Percentiles rank a stretch among this genome's conserved stretches.
Evolutionary conservation across 2,113 vertebrate genomes (phyloP).

Genomic region (Elaphurus davidianus): DNA sequence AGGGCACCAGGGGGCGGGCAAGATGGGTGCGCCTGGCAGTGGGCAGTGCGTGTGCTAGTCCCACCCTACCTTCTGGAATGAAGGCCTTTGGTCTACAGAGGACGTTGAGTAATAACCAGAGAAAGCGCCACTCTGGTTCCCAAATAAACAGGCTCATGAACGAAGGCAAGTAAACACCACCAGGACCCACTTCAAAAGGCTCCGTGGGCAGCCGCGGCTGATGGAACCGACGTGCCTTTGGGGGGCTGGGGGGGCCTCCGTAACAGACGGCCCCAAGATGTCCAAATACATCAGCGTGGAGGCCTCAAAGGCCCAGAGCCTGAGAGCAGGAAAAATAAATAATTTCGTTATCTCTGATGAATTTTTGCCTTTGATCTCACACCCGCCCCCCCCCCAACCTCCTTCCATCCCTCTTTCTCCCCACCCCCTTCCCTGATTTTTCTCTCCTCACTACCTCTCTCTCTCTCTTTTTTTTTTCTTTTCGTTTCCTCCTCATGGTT

Average conservation of each 20-base stretch:
- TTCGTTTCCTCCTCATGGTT: conserved; percentile 33
- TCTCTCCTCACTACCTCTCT: conserved; percentile 57
- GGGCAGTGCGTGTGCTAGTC: neutral
- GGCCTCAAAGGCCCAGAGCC: conserved; percentile 78
- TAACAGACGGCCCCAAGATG: conserved; percentile 80
- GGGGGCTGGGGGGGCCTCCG: conserved; percentile 76
- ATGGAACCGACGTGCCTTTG: conserved; percentile 77
- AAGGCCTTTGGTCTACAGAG: neutral
- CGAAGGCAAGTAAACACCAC: conserved; percentile 79
- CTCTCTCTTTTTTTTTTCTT: neutral
- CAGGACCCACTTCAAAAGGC: conserved; percentile 83
- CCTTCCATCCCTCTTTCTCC: conserved; percentile 57
- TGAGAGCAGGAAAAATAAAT: conserved; percentile 87
- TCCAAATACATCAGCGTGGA: conserved; percentile 78
- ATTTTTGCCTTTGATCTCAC: conserved; percentile 88
- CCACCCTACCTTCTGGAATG: neutral
- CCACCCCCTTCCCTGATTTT: conserved; percentile 26
- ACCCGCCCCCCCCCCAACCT: neutral
- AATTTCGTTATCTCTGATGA: conserved; percentile 88
- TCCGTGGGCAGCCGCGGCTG: conserved; percentile 72
- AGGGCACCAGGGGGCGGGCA: accelerated
- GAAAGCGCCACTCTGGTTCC: conserved; percentile 76
- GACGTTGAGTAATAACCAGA: conserved; percentile 80
- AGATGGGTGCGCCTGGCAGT: neutral
- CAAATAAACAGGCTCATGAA: conserved; percentile 85